These are phyloP conservation scores for Ailurus styani DNA, from an alignment of 2,113 vertebrate species.

Conservation along the genomic window DNA sequence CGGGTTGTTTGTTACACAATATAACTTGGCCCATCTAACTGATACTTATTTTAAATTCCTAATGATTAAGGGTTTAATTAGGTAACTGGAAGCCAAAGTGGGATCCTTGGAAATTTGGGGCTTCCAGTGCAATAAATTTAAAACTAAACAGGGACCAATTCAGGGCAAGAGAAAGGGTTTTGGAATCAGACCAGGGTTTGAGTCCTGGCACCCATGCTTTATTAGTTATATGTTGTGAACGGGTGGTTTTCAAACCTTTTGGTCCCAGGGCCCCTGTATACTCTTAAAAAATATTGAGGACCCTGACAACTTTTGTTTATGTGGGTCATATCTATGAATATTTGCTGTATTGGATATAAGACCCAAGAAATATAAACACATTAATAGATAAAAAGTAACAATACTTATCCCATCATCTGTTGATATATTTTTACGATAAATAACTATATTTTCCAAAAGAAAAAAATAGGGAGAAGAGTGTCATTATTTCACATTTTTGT, in stretches of 20 bases:
- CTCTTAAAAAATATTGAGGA: background rate
- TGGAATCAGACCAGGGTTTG: background rate
- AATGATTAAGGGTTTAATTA: background rate
- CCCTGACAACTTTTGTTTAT: background rate
- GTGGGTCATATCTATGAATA: background rate
- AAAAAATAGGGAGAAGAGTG: background rate
- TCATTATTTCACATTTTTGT: background rate
- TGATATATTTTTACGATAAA: background rate
- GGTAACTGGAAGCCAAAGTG: background rate
- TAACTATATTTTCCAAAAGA: background rate
- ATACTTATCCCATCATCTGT: background rate
- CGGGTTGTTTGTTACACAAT: background rate
- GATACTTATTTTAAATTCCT: slow-evolving; percentile 4
- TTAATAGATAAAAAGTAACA: background rate
- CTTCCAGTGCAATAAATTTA: background rate
- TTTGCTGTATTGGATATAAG: background rate
- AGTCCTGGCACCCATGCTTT: background rate
- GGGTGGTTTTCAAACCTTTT: background rate
- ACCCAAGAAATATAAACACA: background rate
- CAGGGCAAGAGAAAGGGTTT: background rate
- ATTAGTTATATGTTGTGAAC: background rate
- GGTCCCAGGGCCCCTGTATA: background rate
- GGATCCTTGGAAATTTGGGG: background rate
- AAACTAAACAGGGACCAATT: background rate
- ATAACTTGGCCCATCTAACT: background rate